Base-by-base conservation (phyloP, 2,888 invertebrate genomes). In the Andrena marginata region DNA sequence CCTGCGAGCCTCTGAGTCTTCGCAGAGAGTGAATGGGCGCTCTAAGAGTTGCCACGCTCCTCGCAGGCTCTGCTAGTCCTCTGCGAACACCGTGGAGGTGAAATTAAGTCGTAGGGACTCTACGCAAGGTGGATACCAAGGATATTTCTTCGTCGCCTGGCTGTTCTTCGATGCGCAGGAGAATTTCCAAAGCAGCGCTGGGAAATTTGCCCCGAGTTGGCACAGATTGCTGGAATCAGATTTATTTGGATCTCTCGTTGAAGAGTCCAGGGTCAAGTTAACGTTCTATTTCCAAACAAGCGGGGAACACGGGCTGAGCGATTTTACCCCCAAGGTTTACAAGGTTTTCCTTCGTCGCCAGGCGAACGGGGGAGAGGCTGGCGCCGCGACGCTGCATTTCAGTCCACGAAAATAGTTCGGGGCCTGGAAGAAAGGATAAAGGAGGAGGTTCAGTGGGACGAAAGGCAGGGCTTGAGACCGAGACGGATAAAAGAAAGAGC, bases 371-470 rank as follows among this genome's bases (percentile, higher is more conserved):
- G 23, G 23, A 23, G 23, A 8, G 26, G 23, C 56, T 20, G 73
- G 48, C 65, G 74, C 65, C 65, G 56, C 23, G 54, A 31, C 65
- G 48, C 68, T 42, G 73, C 71, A 35, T 54, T 48, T 71, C 51
- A 7, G 6, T 31, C n/a, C 60, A 75, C 69, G 69, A 63, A 75
- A 75, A 75, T 75, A 75, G 75, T 75, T 48, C 42, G 7, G 23
- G 35, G 69, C 42, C 63, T 59, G 69, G 42, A 59, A 48, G 48
- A 69, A 69, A 75, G 60, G 60, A 62, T 51, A 69, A 69, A 62
- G 33, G 62, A 62, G 16, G 13, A 31, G 59, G 48, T 63, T 56
- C 31, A 48, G 67, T 42, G 13, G 67, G 48, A 73, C 48, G 77
- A 77, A 73, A 77, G 63, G 16, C 56, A 23, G 0, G 31, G 29